A percentile compares a stretch with the other conserved stretches of the same genome.
Evolutionary conservation across 2,888 invertebrate species (phyloP).

Genomic region (Drosophila kokeensis): DNA sequence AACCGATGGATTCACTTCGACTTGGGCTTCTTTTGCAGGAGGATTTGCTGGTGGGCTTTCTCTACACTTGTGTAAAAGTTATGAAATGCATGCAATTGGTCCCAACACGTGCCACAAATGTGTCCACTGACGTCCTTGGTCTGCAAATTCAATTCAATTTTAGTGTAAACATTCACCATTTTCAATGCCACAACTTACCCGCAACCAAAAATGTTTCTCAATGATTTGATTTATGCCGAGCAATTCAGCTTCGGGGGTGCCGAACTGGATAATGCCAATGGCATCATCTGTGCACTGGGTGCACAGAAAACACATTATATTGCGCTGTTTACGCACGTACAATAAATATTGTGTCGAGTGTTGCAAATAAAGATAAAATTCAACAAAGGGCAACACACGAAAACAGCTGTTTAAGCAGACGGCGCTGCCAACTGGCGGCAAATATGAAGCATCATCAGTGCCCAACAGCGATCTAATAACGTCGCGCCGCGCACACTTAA

Average conservation of each 20-base stretch:
- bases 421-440: constrained; percentile 33
- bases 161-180: background rate
- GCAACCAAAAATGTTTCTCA: constrained; percentile 76
- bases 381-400: constrained; percentile 12
- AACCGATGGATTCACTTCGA: background rate
- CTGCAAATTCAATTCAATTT: constrained; percentile 29
- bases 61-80: constrained; percentile 75
- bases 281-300: constrained; percentile 54
- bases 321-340: background rate
- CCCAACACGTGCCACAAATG: constrained; percentile 73
- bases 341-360: constrained; percentile 5
- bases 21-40: constrained; percentile 1
- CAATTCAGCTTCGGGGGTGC: constrained; percentile 59
- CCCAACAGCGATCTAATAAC: constrained; percentile 17
- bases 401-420: constrained; percentile 40
- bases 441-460: background rate
- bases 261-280: constrained; percentile 62
- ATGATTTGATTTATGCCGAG: constrained; percentile 62
- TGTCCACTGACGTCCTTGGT: constrained; percentile 37
- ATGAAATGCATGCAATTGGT: constrained; percentile 72
- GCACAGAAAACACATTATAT: constrained; percentile 72
- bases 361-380: constrained; percentile 23
- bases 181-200: constrained; percentile 39
- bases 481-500: constrained; percentile 45
- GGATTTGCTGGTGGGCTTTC: constrained; percentile 55